These are phyloP conservation scores for Leucoma salicis DNA, from an alignment of 2,888 invertebrate species.

Conservation along the genomic window DNA sequence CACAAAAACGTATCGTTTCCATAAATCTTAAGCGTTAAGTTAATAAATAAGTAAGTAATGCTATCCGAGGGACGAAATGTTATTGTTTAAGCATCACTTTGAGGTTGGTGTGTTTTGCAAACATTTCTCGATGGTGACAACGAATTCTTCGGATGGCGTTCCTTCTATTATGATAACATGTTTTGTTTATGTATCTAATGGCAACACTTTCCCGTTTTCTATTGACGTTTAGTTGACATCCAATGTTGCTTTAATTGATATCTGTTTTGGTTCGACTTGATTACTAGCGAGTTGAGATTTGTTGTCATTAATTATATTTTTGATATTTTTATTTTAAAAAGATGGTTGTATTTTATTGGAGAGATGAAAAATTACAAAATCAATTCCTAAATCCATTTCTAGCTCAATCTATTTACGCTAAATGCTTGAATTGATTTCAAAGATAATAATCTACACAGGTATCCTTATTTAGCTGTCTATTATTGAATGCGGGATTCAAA, in stretches of 20 bases:
- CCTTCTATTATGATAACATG: conserved; percentile 76
- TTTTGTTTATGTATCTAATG: conserved; percentile 76
- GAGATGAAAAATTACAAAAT: conserved; percentile 1
- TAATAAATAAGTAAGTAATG: conserved; percentile 62
- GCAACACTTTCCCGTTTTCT: conserved; percentile 69
- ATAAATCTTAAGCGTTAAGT: conserved; percentile 61
- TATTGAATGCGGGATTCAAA: not conserved
- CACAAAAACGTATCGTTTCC: conserved; percentile 79
- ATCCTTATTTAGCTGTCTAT: not conserved
- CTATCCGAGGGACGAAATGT: conserved; percentile 64
- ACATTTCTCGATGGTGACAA: conserved; percentile 67
- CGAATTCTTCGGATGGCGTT: conserved; percentile 77
- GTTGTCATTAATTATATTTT: conserved; percentile 27
- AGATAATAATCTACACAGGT: too few relatives aligned
- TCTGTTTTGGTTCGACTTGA: conserved; percentile 38
- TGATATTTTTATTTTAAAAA: conserved; percentile 33
- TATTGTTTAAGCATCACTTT: conserved; percentile 65
- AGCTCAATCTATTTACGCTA: not conserved
- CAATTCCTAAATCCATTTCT: not conserved
- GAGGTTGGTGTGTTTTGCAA: conserved; percentile 75
- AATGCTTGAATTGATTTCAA: too few relatives aligned
- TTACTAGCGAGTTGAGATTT: conserved; percentile 21
- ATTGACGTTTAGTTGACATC: conserved; percentile 48
- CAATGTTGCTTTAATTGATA: conserved; percentile 38
- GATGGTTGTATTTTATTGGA: conserved; percentile 34